Conservation (phyloP, 92 coral and sea anemone species). For the Phenganax marumi region DNA sequence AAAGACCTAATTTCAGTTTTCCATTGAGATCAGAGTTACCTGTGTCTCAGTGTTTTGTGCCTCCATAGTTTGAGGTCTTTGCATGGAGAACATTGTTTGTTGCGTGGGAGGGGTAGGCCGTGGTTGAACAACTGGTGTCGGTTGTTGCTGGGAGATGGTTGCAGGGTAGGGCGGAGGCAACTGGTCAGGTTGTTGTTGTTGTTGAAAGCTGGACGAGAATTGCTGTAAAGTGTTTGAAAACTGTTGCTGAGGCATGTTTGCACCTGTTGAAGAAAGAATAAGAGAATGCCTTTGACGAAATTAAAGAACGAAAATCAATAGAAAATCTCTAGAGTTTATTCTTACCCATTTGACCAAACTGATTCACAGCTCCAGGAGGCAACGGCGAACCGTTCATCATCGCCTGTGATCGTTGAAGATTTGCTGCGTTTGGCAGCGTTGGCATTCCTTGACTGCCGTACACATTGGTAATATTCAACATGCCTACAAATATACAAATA, state of each 20-base stretch:
- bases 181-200: constrained; percentile 30
- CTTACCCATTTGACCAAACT: constrained; percentile 35
- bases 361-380: constrained; percentile 1
- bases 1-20: background rate
- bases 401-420: constrained; percentile 20
- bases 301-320: no score
- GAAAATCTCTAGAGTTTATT: background rate
- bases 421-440: constrained; percentile 8
- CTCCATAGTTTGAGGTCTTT: constrained; percentile 28
- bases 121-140: constrained; percentile 12
- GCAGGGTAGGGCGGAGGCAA: constrained; percentile 25
- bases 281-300: background rate
- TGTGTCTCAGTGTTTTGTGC: constrained; percentile 14
- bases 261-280: constrained; percentile 12
- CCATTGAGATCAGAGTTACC: background rate
- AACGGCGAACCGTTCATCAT: constrained; percentile 17
- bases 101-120: constrained; percentile 12
- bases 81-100: constrained; percentile 24
- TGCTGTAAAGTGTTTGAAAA: constrained; percentile 27
- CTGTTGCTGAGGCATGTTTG: constrained; percentile 27
- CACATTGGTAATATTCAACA: constrained; percentile 10
- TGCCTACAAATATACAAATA: background rate
- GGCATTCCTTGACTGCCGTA: constrained; percentile 20
- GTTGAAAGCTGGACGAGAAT: constrained; percentile 27
- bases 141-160: constrained; percentile 9